These are phyloP conservation scores for Anneissia japonica DNA, from an alignment of 35 echinoderm and acorn worm genomes.

Conservation along the genomic window DNA sequence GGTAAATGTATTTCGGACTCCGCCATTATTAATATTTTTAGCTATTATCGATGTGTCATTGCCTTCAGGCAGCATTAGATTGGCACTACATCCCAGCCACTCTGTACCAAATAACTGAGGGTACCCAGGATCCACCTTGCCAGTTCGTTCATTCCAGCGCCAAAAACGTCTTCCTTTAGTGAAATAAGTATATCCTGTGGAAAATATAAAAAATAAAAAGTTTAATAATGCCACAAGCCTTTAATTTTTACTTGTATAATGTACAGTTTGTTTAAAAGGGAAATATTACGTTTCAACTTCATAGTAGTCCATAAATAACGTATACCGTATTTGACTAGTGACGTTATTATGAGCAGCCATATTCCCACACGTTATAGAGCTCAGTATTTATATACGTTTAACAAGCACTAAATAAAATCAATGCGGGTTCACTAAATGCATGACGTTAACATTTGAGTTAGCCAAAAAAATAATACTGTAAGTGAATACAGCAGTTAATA, in stretches of 20 bases:
- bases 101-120: slow-evolving; percentile 66
- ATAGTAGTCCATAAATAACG: background rate
- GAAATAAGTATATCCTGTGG: slow-evolving; percentile 84
- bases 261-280: background rate
- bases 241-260: background rate
- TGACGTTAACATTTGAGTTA: no score
- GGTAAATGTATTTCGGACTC: background rate
- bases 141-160: slow-evolving; percentile 63
- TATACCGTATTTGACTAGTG: background rate
- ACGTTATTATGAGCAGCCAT: background rate
- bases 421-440: no score
- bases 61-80: background rate
- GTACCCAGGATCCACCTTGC: slow-evolving; percentile 72
- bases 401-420: no score
- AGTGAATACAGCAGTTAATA: no score
- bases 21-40: background rate
- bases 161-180: slow-evolving; percentile 69
- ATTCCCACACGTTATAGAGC: background rate
- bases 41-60: background rate
- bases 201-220: slow-evolving; percentile 21
- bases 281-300: background rate
- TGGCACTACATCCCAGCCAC: slow-evolving; percentile 76
- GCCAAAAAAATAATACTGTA: no score
- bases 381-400: background rate
- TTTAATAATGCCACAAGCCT: background rate